A percentile compares a stretch with the other conserved stretches of the same genome.
These are phyloP conservation scores for Incurvaria masculella DNA, from an alignment of 2,888 invertebrate genomes.

Conservation along the genomic window DNA sequence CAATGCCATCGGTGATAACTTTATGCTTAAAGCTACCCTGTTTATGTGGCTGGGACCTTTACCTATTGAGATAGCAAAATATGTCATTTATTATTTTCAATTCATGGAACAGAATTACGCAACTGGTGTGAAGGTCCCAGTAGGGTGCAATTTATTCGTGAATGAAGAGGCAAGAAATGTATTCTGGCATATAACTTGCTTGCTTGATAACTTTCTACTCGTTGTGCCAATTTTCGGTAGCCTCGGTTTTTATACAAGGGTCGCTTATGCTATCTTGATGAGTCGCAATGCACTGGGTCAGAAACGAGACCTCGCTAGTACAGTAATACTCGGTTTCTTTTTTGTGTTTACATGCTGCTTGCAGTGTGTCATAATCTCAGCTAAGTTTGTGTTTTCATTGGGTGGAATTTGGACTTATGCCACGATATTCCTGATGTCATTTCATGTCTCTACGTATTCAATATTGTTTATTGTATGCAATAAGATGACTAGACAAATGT, in stretches of 20 bases:
- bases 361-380: background rate
- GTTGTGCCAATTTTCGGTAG: background rate
- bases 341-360: background rate
- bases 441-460: background rate
- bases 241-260: background rate
- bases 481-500: background rate
- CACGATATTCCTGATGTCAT: background rate
- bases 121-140: background rate
- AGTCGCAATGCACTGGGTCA: background rate
- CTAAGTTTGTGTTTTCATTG: background rate
- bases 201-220: background rate
- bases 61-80: background rate
- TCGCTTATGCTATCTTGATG: background rate
- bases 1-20: background rate
- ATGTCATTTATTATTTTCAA: background rate
- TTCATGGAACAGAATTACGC: background rate
- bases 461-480: background rate
- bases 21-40: background rate
- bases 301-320: background rate
- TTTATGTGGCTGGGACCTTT: background rate
- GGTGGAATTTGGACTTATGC: background rate
- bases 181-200: background rate
- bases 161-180: background rate
- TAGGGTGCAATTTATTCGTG: background rate
- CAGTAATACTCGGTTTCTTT: background rate